Evolutionary conservation across 2,797 vertebrate species (phyloP).

Genomic region (Mastacembelus armatus): DNA sequence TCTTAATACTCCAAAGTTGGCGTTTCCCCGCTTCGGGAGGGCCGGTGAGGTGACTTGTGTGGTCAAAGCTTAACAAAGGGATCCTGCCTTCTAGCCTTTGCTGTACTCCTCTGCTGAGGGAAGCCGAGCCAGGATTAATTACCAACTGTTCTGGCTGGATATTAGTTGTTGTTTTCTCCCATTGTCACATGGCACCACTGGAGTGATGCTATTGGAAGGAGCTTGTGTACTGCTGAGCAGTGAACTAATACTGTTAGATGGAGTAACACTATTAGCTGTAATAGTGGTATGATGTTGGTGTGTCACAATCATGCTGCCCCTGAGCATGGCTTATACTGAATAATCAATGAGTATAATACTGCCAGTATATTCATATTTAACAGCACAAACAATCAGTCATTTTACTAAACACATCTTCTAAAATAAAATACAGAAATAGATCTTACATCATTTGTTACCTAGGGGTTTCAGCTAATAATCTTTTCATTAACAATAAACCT

Average conservation of each 20-base stretch:
- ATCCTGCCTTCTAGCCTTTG: constrained; percentile 86
- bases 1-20: constrained; percentile 98
- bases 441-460: not conserved
- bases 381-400: constrained; percentile 8
- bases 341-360: constrained; percentile 44
- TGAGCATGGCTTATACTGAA: constrained; percentile 41
- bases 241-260: constrained; percentile 68
- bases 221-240: constrained; percentile 53
- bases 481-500: not conserved
- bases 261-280: constrained; percentile 67
- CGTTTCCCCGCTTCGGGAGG: constrained; percentile 91
- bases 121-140: constrained; percentile 85
- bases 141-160: constrained; percentile 77
- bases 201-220: constrained; percentile 68
- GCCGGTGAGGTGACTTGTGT: constrained; percentile 90
- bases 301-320: constrained; percentile 47
- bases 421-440: not conserved
- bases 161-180: constrained; percentile 83
- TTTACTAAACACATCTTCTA: not conserved
- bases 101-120: constrained; percentile 73
- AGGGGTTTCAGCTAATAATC: too few relatives aligned
- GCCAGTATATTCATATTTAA: constrained; percentile 33
- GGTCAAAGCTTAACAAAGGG: constrained; percentile 94
- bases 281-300: constrained; percentile 42
- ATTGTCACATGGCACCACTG: constrained; percentile 73